These are phyloP conservation scores for Lepidurus couesii DNA, from an alignment of 1,140 invertebrate species.

Conservation along the genomic window DNA sequence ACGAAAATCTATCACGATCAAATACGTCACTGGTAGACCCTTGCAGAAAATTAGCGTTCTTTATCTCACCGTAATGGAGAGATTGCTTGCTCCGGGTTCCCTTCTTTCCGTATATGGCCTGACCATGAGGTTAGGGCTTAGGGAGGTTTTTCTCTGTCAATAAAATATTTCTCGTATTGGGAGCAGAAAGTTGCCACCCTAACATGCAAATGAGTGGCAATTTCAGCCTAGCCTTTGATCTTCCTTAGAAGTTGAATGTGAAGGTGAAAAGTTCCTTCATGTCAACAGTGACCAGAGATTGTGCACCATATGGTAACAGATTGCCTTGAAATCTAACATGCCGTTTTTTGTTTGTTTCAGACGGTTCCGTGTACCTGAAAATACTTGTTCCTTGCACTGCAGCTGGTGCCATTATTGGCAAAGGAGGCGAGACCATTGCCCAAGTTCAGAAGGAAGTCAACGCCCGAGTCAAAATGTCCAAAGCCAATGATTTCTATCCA, in stretches of 20 bases:
- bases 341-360: constrained; percentile 44
- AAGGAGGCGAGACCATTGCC: constrained; percentile 94
- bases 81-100: constrained; percentile 40
- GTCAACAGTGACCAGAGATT: background rate
- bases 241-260: background rate
- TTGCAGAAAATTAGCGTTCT: constrained; percentile 28
- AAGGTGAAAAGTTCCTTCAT: constrained; percentile 4
- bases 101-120: constrained; percentile 22
- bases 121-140: constrained; percentile 22
- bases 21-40: constrained; percentile 32
- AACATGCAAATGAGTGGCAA: background rate
- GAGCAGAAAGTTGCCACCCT: background rate
- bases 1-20: constrained; percentile 34
- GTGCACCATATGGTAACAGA: background rate
- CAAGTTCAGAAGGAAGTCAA: constrained; percentile 93
- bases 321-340: constrained; percentile 17
- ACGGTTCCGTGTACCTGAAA: constrained; percentile 83
- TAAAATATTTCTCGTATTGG: background rate
- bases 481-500: constrained; percentile 95
- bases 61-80: constrained; percentile 34
- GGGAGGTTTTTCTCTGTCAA: background rate
- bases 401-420: constrained; percentile 94
- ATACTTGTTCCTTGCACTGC: constrained; percentile 91
- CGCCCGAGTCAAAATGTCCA: constrained; percentile 95
- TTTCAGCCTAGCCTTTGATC: background rate